These are phyloP conservation scores for Plebejus melissa DNA, from an alignment of 2,888 invertebrate genomes.

Conservation along the genomic window DNA sequence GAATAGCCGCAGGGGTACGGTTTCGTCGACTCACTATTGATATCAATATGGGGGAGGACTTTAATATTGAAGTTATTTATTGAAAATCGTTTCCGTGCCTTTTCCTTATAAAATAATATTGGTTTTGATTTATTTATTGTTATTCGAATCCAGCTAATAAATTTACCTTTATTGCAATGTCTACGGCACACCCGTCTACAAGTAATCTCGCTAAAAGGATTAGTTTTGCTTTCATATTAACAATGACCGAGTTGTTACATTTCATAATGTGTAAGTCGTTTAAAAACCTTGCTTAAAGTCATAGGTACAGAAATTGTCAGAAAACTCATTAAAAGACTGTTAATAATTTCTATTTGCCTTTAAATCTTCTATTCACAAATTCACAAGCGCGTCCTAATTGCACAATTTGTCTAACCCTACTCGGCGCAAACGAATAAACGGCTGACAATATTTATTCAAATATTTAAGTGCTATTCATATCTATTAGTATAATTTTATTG, in stretches of 20 bases:
- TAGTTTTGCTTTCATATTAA: not conserved
- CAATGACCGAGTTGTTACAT: not conserved
- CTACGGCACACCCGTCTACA: not conserved
- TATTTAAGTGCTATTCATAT: conserved; percentile 31
- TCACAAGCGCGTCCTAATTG: conserved; percentile 11
- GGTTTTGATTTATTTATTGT: conserved; percentile 28
- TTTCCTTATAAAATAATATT: conserved; percentile 55
- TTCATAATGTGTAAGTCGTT: not conserved
- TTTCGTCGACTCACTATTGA: conserved; percentile 65
- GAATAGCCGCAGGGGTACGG: conserved; percentile 63
- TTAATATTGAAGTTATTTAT: conserved; percentile 77
- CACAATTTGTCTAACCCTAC: not conserved
- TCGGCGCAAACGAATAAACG: conserved; percentile 12
- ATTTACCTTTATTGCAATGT: conserved; percentile 13
- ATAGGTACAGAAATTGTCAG: too few species aligned
- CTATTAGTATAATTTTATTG: conserved; percentile 35
- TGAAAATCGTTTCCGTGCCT: conserved; percentile 70
- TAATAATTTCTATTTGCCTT: not conserved
- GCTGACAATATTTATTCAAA: conserved; percentile 23
- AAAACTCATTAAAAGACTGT: not conserved
- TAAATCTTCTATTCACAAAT: not conserved
- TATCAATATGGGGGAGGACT: conserved; percentile 73
- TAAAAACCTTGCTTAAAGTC: too few species aligned
- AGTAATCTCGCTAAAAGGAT: conserved; percentile 10
- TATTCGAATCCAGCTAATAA: conserved; percentile 12